Evolutionary conservation across 2,113 vertebrate genomes (phyloP), one percentile per base, ranked within the genome.

Genomic region (Nerophis lumbriciformis): DNA sequence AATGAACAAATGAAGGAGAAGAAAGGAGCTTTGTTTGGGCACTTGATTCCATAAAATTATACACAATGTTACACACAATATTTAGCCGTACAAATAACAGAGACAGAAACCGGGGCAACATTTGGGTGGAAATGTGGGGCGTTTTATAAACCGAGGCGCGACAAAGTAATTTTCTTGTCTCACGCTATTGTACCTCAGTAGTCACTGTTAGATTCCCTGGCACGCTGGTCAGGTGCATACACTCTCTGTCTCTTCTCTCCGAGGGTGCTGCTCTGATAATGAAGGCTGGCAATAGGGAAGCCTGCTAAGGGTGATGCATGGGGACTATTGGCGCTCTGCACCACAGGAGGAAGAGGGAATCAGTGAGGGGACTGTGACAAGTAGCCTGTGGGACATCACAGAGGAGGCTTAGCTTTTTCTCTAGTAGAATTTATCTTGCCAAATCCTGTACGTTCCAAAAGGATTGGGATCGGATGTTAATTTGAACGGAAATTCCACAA

Each of bases 151-250:
- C 28, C 4, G 28, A 28, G 28, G 28, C 2, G 28, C 28, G 28
- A 28, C 28, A 3, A 11, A 11, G 10, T 45, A 45, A 9, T 45
- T 45, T 11, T 11, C 42, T 45, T 12, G 42, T 12, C 42, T 45
- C 4, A 12, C 12, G 11, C 42, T 45, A 45, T 45, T 45, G 39
- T 9, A 42, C 39, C 8, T 42, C 39, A 4, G 39, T 42, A 8
- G 78, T 85, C 84, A 78, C 52, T 84, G 84, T 87, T 79, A 73
- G 76, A 87, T 84, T 82, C 61, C 70, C 68, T 75, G 76, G 75
- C 77, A 85, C 74, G 53, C 57, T 51, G 72, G 74, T 57, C 80
- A 72, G 66, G 42, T 56, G 72, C 76, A 66, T 78, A 68, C 72
- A 66, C 77, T 65, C 67, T 48, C 68, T 70, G 53, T 60, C 56